Evolutionary conservation across 2,113 vertebrate species (phyloP).

Genomic region (Pelecanoides urinatrix): DNA sequence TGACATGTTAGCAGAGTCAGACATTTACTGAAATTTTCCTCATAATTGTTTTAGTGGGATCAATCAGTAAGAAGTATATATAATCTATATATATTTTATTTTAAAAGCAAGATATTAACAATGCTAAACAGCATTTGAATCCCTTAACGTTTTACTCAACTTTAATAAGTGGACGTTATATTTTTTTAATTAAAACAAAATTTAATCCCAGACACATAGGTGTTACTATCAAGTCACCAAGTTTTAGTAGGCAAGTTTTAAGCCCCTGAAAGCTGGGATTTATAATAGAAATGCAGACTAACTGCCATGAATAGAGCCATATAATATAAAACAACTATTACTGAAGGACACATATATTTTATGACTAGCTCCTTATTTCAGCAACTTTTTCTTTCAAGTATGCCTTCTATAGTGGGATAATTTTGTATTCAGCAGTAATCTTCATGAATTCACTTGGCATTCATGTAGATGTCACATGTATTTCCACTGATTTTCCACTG

Average conservation of each 20-base stretch:
- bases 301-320: neutral
- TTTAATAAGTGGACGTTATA: neutral
- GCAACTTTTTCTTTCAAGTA: slow-evolving; percentile 41
- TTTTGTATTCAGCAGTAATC: slow-evolving; percentile 56
- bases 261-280: neutral
- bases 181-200: neutral
- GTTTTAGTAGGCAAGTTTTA: neutral
- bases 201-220: neutral
- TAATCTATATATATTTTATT: neutral
- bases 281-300: neutral
- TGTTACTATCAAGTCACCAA: neutral
- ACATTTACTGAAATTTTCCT: neutral
- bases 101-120: neutral
- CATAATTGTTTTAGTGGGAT: neutral
- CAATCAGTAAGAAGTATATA: neutral
- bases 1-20: neutral
- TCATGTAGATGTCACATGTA: slow-evolving; percentile 25
- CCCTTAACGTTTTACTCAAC: neutral
- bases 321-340: neutral
- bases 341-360: neutral
- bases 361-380: slow-evolving; percentile 26
- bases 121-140: neutral
- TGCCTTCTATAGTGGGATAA: slow-evolving; percentile 44
- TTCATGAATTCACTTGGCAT: neutral
- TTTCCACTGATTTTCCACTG: slow-evolving; percentile 53